A percentile compares a stretch with the other conserved stretches of the same genome.
Conservation (phyloP, 53 echinoderm and acorn worm genomes). For the Stichopus horrens region DNA sequence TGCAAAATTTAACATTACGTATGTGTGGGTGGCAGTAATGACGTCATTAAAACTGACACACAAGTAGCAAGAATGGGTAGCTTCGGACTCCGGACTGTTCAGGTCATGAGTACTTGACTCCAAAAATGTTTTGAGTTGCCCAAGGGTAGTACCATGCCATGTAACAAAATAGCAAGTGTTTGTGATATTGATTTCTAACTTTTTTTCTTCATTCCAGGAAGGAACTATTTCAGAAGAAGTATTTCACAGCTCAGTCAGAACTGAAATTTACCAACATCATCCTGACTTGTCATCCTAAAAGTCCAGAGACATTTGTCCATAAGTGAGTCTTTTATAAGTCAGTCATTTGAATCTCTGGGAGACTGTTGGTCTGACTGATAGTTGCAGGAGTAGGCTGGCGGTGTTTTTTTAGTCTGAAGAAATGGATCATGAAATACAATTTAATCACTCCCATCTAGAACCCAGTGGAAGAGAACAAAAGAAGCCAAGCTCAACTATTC, state of each 20-base stretch:
- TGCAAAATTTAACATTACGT: no score
- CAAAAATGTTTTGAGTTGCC: no score
- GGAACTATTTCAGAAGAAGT: slow-evolving; percentile 65
- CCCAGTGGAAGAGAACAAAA: background rate
- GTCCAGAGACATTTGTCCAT: slow-evolving; percentile 89
- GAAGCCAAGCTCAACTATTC: no score
- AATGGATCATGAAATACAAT: background rate
- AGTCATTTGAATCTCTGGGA: background rate
- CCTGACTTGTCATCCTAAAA: slow-evolving; percentile 92
- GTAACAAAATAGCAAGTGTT: no score
- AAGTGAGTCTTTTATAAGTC: slow-evolving; percentile 60
- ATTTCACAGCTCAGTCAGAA: slow-evolving; percentile 62
- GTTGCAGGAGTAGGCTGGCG: background rate
- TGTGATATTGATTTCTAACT: no score
- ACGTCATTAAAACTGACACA: no score
- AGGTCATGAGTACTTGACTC: no score
- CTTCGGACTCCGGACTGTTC: no score
- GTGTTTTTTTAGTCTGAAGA: background rate
- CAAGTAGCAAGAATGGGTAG: no score
- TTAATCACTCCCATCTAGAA: background rate
- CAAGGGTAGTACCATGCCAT: no score
- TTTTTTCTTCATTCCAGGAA: slow-evolving; percentile 58
- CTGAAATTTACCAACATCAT: slow-evolving; percentile 76
- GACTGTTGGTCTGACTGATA: background rate
- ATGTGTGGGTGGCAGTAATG: no score